A percentile compares a stretch with the other conserved stretches of the same genome.
Evolutionary conservation across 1,140 invertebrate genomes (phyloP).

Genomic region (Formica exsecta): DNA sequence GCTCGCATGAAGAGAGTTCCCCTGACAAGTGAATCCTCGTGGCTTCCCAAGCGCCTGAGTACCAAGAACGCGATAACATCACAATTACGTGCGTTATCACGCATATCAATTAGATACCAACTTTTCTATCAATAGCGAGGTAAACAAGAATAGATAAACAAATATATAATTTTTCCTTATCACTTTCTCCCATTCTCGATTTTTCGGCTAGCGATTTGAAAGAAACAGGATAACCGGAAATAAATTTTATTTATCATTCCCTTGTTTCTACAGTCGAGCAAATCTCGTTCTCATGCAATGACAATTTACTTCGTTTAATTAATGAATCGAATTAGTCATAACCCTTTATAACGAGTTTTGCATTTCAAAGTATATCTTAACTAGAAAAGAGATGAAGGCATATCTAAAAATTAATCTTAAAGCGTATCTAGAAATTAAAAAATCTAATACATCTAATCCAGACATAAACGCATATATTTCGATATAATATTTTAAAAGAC

Average conservation of each 20-base stretch:
- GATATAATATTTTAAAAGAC: neutral
- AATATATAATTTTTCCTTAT: slow-evolving; percentile 1
- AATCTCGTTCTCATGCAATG: slow-evolving; percentile 14
- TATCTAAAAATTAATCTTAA: neutral
- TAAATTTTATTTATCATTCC: neutral
- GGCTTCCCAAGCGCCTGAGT: neutral
- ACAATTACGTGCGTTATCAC: slow-evolving; percentile 38
- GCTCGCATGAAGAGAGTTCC: slow-evolving; percentile 8
- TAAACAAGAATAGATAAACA: slow-evolving; percentile 27
- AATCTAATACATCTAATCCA: too few species aligned
- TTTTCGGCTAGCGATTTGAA: neutral
- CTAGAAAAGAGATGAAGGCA: neutral
- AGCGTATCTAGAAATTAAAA: neutral
- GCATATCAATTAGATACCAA: slow-evolving; percentile 31
- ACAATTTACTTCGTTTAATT: slow-evolving; percentile 37
- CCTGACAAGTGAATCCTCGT: neutral
- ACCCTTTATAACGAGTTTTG: slow-evolving; percentile 59
- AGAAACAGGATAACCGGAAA: neutral
- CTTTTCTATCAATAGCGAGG: neutral
- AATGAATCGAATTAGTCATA: slow-evolving; percentile 50
- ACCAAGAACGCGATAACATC: neutral
- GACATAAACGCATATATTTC: neutral
- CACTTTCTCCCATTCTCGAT: neutral
- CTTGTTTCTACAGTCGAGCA: neutral
- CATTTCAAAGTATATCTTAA: slow-evolving; percentile 10